Percentiles rank a stretch among this genome's conserved stretches.
Evolutionary conservation across 2,797 vertebrate genomes (phyloP).

Genomic region (Lindbergichthys nudifrons): DNA sequence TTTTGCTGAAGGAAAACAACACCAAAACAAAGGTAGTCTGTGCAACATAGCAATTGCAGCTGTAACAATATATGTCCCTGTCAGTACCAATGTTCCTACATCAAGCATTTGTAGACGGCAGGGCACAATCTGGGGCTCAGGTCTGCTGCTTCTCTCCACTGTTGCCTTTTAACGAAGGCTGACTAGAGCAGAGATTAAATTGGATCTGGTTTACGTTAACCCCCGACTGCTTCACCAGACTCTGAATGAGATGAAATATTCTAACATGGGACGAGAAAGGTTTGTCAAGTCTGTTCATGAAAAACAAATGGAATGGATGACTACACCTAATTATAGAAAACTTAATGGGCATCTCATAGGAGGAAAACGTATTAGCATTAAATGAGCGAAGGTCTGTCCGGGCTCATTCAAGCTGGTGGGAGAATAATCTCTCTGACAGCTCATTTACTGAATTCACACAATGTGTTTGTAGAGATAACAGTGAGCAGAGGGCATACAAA

Average conservation of each 20-base stretch:
- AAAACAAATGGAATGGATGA: constrained; percentile 45
- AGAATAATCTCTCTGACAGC: constrained; percentile 18
- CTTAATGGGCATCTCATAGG: constrained; percentile 40
- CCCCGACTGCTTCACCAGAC: constrained; percentile 51
- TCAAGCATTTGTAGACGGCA: constrained; percentile 72
- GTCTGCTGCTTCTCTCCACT: constrained; percentile 80
- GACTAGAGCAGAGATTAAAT: constrained; percentile 77
- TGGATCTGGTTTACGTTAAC: constrained; percentile 81
- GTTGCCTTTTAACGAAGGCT: constrained; percentile 75
- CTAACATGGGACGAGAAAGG: constrained; percentile 44
- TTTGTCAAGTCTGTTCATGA: constrained; percentile 40
- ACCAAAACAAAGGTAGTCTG: constrained; percentile 64
- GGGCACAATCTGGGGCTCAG: constrained; percentile 67
- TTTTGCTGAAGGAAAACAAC: constrained; percentile 29
- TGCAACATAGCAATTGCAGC: constrained; percentile 50
- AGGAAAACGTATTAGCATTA: constrained; percentile 48
- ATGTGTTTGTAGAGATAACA: neutral
- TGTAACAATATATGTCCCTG: constrained; percentile 71
- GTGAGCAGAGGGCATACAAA: constrained; percentile 13
- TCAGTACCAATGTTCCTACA: constrained; percentile 77
- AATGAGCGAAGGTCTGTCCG: constrained; percentile 33
- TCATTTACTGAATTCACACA: constrained; percentile 15
- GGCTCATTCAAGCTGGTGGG: constrained; percentile 12
- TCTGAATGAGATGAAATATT: constrained; percentile 67
- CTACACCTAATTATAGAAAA: constrained; percentile 47